Evolutionary conservation across 2,888 invertebrate genomes (phyloP), one percentile per base, ranked within the genome.

Genomic region (Apamea epomidion): DNA sequence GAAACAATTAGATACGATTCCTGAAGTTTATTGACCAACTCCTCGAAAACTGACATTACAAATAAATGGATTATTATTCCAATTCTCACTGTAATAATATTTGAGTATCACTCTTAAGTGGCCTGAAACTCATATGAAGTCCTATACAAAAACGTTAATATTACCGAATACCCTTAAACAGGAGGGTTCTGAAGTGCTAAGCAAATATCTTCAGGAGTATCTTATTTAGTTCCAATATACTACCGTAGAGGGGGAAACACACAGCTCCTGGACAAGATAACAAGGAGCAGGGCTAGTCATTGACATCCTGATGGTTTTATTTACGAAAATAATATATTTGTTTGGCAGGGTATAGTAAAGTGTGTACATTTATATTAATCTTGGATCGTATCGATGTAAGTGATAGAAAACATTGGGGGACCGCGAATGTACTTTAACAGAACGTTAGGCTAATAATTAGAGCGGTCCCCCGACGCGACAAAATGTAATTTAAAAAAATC

Each of bases 121-220:
- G 68, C 67, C 10, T 48, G 68, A 82, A 88, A 80, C 76, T 72
- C 62, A 76, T 58, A 78, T 37, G 48, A 74, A 72, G 21, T 67
- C 42, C 16, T 7, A 65, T 85, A 87, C 45, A 65, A 82, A 78
- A 74, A 65, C 67, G 71, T 74, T 83, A 83, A 79, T 88, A 88
- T 69, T 42, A 67, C 54, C 16, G 32, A 76, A 74, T 45, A 54
- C 12, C n/a, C 79, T 67, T 54, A 76, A 45, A 74, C 62, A 81
- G 37, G 64, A 69, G 76, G 48, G 12, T 7, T 18, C 21, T 69
- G 18, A 58, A 88, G 84, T 80, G 73, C 29, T 74, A 68, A 68
- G 65, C 80, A 89, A 86, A 89, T 84, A 83, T 78, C 62, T 29
- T 18, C 7, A 29, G 37, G 54, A 64, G 74, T 78, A 54, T 64